phyloP scores from a whole-genome alignment of 2,113 vertebrate genomes.

The Benitochromis conjunctus region DNA sequence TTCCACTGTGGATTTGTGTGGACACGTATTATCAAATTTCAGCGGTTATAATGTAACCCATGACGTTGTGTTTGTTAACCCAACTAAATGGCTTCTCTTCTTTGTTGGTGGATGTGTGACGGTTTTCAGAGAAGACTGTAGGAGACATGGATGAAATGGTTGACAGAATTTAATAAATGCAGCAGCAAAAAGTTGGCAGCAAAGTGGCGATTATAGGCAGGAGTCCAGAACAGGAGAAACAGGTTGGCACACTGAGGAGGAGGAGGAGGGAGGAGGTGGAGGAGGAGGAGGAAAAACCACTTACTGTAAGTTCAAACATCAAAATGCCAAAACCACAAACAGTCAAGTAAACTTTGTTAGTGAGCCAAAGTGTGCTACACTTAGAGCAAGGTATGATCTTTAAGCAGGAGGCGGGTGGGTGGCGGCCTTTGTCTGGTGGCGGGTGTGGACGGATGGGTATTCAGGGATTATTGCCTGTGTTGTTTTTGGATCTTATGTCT shows the following conservation, averaged over 20 bases:
- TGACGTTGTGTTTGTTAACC: background rate
- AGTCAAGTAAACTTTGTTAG: background rate
- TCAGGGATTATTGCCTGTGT: accelerated
- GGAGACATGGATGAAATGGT: background rate
- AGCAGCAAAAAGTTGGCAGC: background rate
- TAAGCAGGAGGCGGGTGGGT: background rate
- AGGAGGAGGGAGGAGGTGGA: background rate
- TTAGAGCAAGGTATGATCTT: background rate
- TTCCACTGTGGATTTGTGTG: background rate
- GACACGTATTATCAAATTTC: background rate
- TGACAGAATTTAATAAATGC: background rate
- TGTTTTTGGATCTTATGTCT: background rate
- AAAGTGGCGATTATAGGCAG: background rate
- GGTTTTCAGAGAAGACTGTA: background rate
- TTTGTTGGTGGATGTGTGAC: background rate
- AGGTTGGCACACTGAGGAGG: background rate
- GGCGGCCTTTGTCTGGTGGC: background rate
- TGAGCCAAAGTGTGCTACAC: background rate
- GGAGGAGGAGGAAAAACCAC: background rate
- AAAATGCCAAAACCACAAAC: background rate
- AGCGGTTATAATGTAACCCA: background rate
- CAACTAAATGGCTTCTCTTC: background rate
- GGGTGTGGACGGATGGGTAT: background rate
- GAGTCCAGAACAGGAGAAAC: background rate
- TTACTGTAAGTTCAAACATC: background rate